Conservation (phyloP, 2,797 vertebrate genomes). For the Mastacembelus armatus region DNA sequence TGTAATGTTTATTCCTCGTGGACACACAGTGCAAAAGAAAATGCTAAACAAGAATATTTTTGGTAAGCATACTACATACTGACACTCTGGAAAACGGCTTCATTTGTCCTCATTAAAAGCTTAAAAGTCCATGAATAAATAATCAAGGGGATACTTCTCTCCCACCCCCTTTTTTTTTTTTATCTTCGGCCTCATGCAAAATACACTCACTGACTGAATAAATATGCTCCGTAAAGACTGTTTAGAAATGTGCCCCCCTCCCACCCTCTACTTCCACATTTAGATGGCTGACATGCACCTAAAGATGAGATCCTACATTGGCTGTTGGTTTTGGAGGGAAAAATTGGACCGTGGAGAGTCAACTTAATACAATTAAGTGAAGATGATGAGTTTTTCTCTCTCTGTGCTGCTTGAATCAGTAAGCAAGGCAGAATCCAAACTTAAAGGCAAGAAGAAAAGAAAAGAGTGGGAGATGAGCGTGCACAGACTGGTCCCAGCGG, state of each 20-base stretch:
- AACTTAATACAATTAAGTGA: constrained; percentile 83
- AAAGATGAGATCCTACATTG: constrained; percentile 70
- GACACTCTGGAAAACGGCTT: constrained; percentile 86
- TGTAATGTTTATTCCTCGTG: constrained; percentile 81
- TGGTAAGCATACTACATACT: constrained; percentile 84
- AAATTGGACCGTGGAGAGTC: constrained; percentile 83
- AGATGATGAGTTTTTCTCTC: constrained; percentile 78
- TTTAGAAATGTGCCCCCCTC: constrained; percentile 74
- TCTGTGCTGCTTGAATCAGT: constrained; percentile 78
- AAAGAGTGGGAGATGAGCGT: constrained; percentile 65
- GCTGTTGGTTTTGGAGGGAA: constrained; percentile 74
- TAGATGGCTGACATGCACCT: constrained; percentile 76
- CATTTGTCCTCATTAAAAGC: constrained; percentile 91
- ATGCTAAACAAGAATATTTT: constrained; percentile 86
- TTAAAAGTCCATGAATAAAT: constrained; percentile 90
- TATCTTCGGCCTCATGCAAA: constrained; percentile 78
- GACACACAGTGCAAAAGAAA: constrained; percentile 74
- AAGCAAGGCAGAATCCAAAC: constrained; percentile 80
- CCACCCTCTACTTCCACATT: constrained; percentile 68
- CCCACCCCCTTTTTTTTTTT: constrained; percentile 64
- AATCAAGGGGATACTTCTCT: constrained; percentile 80
- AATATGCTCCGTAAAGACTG: constrained; percentile 77
- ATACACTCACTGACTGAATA: constrained; percentile 76
- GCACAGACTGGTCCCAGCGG: constrained; percentile 85
- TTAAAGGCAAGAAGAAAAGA: constrained; percentile 84